A percentile compares a stretch with the other conserved stretches of the same genome.
These are phyloP conservation scores for Seriola quinqueradiata DNA, from an alignment of 2,113 vertebrate genomes.

Conservation along the genomic window DNA sequence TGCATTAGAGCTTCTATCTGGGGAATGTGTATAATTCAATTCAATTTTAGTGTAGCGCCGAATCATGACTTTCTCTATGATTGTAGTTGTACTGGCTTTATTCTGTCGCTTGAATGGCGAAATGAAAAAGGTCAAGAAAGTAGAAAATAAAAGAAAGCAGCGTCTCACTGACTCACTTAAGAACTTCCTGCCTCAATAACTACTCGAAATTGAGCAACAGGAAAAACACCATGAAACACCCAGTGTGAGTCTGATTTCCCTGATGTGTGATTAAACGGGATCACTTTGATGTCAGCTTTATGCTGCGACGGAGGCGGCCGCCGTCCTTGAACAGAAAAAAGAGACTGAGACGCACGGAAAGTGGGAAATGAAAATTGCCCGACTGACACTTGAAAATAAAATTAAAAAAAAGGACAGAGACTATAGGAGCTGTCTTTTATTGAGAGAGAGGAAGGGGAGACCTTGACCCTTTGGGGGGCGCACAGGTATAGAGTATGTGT, in stretches of 20 bases:
- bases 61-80: not conserved
- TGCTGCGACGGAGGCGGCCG: conserved; percentile 32
- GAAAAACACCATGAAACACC: conserved; percentile 35
- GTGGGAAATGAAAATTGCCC: conserved; percentile 39
- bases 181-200: conserved; percentile 38
- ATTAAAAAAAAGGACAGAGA: not conserved
- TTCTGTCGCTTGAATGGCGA: not conserved
- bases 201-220: not conserved
- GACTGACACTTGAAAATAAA: conserved; percentile 48
- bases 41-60: too few relatives aligned
- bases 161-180: not conserved
- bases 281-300: conserved; percentile 68
- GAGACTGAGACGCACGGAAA: conserved; percentile 29
- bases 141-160: not conserved
- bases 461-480: not conserved
- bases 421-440: conserved; percentile 12
- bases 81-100: not conserved
- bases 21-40: not conserved
- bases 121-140: not conserved
- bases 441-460: not conserved
- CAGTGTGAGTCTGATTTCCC: conserved; percentile 62
- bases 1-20: not conserved
- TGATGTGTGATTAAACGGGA: conserved; percentile 66
- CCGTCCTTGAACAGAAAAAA: conserved; percentile 44
- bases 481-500: too few relatives aligned